Evolutionary conservation across 2,888 invertebrate species (phyloP).

Genomic region (Spilosoma lubricipeda): DNA sequence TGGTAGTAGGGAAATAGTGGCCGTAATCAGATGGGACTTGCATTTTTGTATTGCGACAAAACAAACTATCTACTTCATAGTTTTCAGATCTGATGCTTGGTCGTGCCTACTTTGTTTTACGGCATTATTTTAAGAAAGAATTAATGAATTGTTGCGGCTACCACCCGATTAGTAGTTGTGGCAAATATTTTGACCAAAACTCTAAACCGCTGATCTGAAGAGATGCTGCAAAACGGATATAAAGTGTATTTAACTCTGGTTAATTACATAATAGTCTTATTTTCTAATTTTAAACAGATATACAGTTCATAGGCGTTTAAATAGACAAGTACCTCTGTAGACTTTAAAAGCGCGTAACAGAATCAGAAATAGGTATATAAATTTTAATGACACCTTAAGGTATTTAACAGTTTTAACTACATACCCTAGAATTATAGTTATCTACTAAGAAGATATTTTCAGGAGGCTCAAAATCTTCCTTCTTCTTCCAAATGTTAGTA

Average conservation of each 20-base stretch:
- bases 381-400: not conserved
- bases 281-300: not conserved
- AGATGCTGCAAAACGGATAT: not conserved
- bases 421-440: not conserved
- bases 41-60: not conserved
- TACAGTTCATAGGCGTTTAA: not conserved
- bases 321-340: not conserved
- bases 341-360: not conserved
- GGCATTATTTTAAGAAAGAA: too few relatives aligned
- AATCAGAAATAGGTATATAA: not conserved
- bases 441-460: conserved; percentile 7
- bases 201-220: not conserved
- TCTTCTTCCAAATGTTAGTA: conserved; percentile 27
- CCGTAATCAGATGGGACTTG: not conserved
- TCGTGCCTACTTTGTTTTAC: not conserved
- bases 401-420: not conserved
- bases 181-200: too few relatives aligned
- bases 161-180: too few relatives aligned
- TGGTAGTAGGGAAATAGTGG: not conserved
- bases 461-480: conserved; percentile 18
- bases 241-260: not conserved
- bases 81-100: not conserved
- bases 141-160: too few relatives aligned
- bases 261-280: not conserved
- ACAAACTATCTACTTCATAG: not conserved